Conservation (phyloP, 2,888 invertebrate species). For the Zygogramma bicolorata region DNA sequence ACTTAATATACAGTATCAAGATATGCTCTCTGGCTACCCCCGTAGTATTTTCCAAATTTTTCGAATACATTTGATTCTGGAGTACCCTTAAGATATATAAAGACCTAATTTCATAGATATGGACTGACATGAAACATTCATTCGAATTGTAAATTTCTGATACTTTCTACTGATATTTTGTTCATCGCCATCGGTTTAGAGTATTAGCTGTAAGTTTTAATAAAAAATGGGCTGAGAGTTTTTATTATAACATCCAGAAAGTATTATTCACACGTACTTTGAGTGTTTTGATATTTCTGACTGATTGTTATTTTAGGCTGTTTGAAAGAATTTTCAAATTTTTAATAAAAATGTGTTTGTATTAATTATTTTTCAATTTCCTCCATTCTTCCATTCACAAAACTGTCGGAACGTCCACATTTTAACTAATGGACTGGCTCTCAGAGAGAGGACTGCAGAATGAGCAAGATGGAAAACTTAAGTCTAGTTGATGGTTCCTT, state of each 20-base stretch:
- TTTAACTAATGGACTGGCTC: no score
- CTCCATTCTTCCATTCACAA: no score
- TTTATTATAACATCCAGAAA: not conserved
- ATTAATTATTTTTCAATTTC: not conserved
- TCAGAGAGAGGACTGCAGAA: no score
- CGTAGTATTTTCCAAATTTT: no score
- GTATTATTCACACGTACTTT: not conserved
- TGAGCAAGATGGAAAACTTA: no score
- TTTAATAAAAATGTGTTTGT: not conserved
- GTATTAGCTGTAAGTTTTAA: not conserved
- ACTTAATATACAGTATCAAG: no score
- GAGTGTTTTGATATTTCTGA: not conserved
- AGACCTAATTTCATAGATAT: not conserved
- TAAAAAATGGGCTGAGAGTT: not conserved
- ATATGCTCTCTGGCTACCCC: no score
- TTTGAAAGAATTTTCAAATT: conserved; percentile 6
- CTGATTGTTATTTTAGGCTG: not conserved
- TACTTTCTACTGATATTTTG: not conserved
- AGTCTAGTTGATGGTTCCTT: no score
- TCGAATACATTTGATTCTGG: no score
- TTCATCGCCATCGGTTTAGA: not conserved
- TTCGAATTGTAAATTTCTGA: not conserved
- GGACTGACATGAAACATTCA: not conserved
- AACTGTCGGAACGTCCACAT: no score
- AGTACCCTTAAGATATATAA: no score